Evolutionary conservation across 2,888 invertebrate genomes (phyloP), one percentile per base, ranked within the genome.

Genomic region (Pammene aurita): DNA sequence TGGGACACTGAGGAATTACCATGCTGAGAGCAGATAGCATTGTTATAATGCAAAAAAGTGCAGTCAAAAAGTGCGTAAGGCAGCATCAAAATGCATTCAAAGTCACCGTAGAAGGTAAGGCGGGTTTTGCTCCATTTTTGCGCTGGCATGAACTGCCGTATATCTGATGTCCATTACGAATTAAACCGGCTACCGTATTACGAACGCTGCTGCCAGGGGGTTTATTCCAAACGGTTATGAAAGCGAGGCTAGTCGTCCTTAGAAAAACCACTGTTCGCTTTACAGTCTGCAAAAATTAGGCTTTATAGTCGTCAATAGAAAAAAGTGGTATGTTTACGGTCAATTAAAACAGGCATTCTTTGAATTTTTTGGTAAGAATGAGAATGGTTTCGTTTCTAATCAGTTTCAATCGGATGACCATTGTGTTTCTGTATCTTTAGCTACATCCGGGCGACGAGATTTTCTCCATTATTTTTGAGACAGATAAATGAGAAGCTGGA

Each of bases 161-260:
- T 64, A 70, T 67, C 67, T 70, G 73, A 73, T 73, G 74, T 70
- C 78, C 81, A 82, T 81, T 80, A 79, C 78, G 76, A 82, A 79
- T 81, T 73, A 75, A 75, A 81, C 79, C 76, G 78, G 80, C 83
- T 81, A 69, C 83, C 74, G 77, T 67, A 70, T 79, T 80, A 79
- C 73, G 72, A 41, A 56, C 56, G 65, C 67, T 63, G 61, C 64
- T 44, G 56, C 58, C 63, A 72, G 68, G 11, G 6, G 10, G 4
- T 13, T 0, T 54, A 34, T 54, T 54, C 54, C 34, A 34, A 54
- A 9, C 18, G 26, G 7, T 34, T 50, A 5, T 18, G 0, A 5
- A 34, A n/a, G 1, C 7, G 34, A n/a, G 46, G n/a, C 46, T n/a
- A 54, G 7, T 34, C 34, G 34, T 1, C 6, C 7, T 34, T 6